phyloP scores from a whole-genome alignment of 2,888 invertebrate species.

The Oconnorella tubifera region DNA sequence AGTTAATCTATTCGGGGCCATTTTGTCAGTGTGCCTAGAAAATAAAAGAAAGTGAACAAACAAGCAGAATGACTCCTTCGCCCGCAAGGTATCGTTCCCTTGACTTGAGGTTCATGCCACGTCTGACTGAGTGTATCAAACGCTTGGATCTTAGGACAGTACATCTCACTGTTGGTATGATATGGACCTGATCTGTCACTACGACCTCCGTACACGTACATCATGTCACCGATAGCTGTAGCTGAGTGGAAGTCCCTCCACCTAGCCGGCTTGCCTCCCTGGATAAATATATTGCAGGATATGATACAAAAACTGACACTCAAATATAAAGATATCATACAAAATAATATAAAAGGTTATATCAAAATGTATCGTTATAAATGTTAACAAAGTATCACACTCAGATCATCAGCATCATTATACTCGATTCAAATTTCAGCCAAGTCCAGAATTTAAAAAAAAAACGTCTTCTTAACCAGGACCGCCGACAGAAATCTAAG shows the following conservation, averaged over 20 bases:
- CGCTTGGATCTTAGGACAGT: constrained; percentile 69
- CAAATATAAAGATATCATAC: no score
- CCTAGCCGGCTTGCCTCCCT: constrained; percentile 65
- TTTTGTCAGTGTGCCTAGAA: no score
- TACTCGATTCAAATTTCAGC: no score
- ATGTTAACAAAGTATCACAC: no score
- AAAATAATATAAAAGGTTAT: no score
- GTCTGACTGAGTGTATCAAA: constrained; percentile 68
- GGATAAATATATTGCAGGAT: constrained; percentile 1
- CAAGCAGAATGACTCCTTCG: constrained; percentile 87
- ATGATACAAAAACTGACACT: no score
- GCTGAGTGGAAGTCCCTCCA: constrained; percentile 87
- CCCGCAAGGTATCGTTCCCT: constrained; percentile 69
- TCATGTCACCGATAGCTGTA: constrained; percentile 68
- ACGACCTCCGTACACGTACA: constrained; percentile 87
- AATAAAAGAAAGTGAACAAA: no score
- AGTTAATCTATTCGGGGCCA: no score
- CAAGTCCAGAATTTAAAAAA: no score
- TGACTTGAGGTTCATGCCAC: constrained; percentile 66
- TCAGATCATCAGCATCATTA: no score
- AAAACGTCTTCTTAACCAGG: no score
- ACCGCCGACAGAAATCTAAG: no score
- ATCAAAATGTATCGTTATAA: not conserved
- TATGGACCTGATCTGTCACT: constrained; percentile 69
- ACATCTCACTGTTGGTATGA: constrained; percentile 68